A percentile compares a stretch with the other conserved stretches of the same genome.
These are phyloP conservation scores for Diploscapter pachys DNA, from an alignment of 1,140 invertebrate genomes.

Conservation along the genomic window DNA sequence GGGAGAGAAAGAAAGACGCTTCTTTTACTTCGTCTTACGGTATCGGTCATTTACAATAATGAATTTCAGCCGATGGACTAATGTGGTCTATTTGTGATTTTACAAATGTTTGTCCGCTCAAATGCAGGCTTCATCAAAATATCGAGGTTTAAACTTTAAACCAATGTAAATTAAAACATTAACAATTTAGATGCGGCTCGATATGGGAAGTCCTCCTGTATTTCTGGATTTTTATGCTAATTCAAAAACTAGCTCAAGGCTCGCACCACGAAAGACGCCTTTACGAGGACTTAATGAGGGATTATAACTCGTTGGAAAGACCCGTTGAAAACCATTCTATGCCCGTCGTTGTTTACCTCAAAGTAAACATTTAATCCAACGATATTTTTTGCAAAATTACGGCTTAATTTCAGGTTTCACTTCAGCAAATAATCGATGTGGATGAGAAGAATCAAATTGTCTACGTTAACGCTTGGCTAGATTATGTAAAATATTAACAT, in stretches of 20 bases:
- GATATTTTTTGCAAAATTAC: constrained; percentile 3
- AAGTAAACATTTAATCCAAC: constrained; percentile 34
- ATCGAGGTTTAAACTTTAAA: no score
- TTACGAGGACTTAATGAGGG: constrained; percentile 51
- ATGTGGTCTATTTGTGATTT: no score
- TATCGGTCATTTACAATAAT: no score
- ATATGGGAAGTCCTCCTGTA: no score
- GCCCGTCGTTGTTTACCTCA: constrained; percentile 54
- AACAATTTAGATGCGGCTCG: no score
- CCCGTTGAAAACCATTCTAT: constrained; percentile 74
- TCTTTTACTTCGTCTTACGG: no score
- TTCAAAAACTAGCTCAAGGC: background rate
- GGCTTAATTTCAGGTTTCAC: constrained; percentile 25
- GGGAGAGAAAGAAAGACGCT: no score
- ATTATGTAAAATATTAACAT: constrained; percentile 42
- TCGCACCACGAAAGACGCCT: constrained; percentile 43
- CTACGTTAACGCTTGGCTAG: constrained; percentile 57
- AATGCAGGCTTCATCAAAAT: no score
- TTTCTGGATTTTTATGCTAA: no score
- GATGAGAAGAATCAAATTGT: constrained; percentile 65
- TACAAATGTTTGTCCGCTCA: no score
- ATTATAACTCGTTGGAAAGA: constrained; percentile 91
- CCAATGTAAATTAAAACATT: no score
- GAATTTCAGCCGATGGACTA: no score
- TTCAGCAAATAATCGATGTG: constrained; percentile 99